These are phyloP conservation scores for Parelbella ahira DNA, from an alignment of 2,888 invertebrate genomes.

Conservation along the genomic window DNA sequence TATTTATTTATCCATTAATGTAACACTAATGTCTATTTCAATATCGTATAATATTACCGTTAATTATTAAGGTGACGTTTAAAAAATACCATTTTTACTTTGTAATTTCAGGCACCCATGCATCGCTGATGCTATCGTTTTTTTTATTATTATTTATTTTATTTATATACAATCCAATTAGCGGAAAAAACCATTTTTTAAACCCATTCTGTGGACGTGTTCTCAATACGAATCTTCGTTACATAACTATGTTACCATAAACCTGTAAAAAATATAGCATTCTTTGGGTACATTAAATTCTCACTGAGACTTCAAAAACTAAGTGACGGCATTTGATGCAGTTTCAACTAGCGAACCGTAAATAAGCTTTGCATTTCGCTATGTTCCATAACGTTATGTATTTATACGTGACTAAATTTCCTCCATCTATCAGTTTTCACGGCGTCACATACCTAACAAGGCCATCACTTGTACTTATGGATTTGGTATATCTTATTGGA, in stretches of 20 bases:
- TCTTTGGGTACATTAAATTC: constrained; percentile 57
- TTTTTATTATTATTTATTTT: constrained; percentile 3
- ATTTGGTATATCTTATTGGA: constrained; percentile 48
- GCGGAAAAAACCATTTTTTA: constrained; percentile 47
- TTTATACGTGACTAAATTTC: constrained; percentile 42
- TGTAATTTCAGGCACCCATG: constrained; percentile 66
- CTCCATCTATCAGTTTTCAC: constrained; percentile 50
- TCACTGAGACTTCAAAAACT: constrained; percentile 53
- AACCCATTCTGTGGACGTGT: constrained; percentile 66
- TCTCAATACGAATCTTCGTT: constrained; percentile 51
- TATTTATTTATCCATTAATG: constrained; percentile 21
- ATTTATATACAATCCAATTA: constrained; percentile 46
- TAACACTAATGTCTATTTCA: constrained; percentile 35
- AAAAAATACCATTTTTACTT: constrained; percentile 58
- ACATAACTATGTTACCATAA: constrained; percentile 60
- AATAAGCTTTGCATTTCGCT: constrained; percentile 45
- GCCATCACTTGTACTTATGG: constrained; percentile 73
- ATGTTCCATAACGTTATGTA: constrained; percentile 46
- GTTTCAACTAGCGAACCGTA: constrained; percentile 57
- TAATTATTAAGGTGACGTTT: constrained; percentile 51
- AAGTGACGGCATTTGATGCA: constrained; percentile 64
- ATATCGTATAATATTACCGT: constrained; percentile 39
- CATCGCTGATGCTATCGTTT: constrained; percentile 47
- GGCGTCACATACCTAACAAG: constrained; percentile 59
- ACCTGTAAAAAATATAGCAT: constrained; percentile 76